phyloP scores from a whole-genome alignment of 2,797 vertebrate species.

The Phoeniculus purpureus region DNA sequence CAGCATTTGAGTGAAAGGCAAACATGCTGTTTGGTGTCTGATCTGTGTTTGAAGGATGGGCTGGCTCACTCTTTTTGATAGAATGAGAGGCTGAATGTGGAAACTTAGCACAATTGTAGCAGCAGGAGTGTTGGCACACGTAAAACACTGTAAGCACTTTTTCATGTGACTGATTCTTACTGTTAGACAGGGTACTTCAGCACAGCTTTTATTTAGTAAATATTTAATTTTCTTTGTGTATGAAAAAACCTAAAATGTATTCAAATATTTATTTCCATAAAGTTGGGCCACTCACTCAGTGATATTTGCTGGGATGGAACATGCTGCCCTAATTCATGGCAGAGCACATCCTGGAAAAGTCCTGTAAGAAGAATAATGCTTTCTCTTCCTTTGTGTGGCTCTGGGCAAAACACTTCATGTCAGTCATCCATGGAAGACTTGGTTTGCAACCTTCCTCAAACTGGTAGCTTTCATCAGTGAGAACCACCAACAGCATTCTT shows the following conservation, averaged over 20 bases:
- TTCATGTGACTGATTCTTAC: neutral
- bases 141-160: neutral
- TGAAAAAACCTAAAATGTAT: neutral
- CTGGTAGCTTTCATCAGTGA: slow-evolving; percentile 6
- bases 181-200: neutral
- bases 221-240: neutral
- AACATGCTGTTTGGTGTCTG: neutral
- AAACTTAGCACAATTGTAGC: neutral
- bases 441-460: neutral
- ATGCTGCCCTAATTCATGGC: neutral
- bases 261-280: neutral
- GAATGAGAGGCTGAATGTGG: neutral
- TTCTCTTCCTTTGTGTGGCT: neutral
- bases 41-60: neutral
- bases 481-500: neutral
- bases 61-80: neutral
- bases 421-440: neutral
- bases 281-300: neutral
- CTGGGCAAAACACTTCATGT: neutral
- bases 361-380: neutral
- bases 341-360: neutral
- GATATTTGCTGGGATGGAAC: no score
- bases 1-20: neutral
- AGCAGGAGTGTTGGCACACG: neutral
- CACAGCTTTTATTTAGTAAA: neutral